These are phyloP conservation scores for Erpetoichthys calabaricus DNA, from an alignment of 2,797 vertebrate genomes.

Conservation along the genomic window DNA sequence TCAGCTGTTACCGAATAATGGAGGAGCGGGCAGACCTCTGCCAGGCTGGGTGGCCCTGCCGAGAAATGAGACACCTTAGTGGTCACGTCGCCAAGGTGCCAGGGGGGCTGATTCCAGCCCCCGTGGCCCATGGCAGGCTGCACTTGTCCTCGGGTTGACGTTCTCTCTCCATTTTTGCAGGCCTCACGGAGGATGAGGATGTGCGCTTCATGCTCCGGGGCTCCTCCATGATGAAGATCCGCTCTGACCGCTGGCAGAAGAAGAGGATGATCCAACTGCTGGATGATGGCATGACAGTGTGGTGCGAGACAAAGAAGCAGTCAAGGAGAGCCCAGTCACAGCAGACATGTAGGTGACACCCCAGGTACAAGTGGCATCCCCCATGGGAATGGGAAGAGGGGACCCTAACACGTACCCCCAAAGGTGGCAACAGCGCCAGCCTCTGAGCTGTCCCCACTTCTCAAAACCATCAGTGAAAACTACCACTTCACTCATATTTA, in stretches of 20 bases:
- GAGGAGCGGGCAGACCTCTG: too few relatives aligned
- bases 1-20: too few relatives aligned
- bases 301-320: conserved; percentile 70
- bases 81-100: too few relatives aligned
- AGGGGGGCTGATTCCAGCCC: too few relatives aligned
- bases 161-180: conserved; percentile 28
- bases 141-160: neutral
- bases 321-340: conserved; percentile 48
- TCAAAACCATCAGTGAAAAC: too few relatives aligned
- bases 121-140: too few relatives aligned
- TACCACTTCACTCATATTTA: too few relatives aligned
- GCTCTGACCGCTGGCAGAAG: conserved; percentile 61
- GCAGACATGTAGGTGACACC: conserved; percentile 66
- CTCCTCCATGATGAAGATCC: conserved; percentile 70
- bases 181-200: conserved; percentile 71
- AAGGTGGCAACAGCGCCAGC: too few relatives aligned
- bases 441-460: too few relatives aligned
- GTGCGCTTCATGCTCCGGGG: conserved; percentile 70
- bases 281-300: conserved; percentile 77
- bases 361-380: too few relatives aligned
- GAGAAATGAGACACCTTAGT: too few relatives aligned
- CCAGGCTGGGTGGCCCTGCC: too few relatives aligned
- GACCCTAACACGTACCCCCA: neutral
- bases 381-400: neutral
- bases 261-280: conserved; percentile 65